Conservation (phyloP, 2,113 vertebrate species). For the Oncorhynchus tshawytscha region DNA sequence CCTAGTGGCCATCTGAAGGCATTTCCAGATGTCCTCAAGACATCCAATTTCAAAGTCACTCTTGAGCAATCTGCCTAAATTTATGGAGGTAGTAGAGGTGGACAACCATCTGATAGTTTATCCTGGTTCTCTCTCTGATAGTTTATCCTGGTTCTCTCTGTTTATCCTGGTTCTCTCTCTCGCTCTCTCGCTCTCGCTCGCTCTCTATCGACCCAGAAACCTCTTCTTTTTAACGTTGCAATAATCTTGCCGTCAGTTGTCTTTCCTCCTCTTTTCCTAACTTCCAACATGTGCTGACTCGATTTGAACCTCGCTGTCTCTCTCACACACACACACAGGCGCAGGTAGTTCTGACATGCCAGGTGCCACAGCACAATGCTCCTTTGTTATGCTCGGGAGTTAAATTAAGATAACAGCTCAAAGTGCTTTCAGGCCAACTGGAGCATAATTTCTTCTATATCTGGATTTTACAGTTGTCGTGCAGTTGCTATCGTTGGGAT, state of each 20-base stretch:
- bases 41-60: too few relatives aligned
- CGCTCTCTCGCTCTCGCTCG: too few relatives aligned
- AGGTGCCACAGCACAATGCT: constrained; percentile 2
- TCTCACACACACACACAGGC: not conserved
- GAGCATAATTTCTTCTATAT: not conserved
- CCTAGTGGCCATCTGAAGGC: too few relatives aligned
- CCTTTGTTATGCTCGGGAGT: not conserved
- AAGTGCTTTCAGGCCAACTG: not conserved
- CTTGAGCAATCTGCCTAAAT: too few relatives aligned
- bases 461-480: not conserved
- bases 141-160: too few relatives aligned
- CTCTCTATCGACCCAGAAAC: too few relatives aligned
- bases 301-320: not conserved
- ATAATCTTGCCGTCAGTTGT: not conserved
- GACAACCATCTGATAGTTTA: too few relatives aligned
- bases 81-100: too few relatives aligned
- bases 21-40: too few relatives aligned
- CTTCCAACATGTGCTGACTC: constrained; percentile 4
- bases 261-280: not conserved
- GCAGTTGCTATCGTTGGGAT: not conserved
- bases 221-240: not conserved
- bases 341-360: not conserved
- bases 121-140: too few relatives aligned
- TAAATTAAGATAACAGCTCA: not conserved
- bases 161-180: too few relatives aligned